These are phyloP conservation scores for Mimumesa dahlbomi DNA, from an alignment of 2,888 invertebrate genomes.

Conservation along the genomic window DNA sequence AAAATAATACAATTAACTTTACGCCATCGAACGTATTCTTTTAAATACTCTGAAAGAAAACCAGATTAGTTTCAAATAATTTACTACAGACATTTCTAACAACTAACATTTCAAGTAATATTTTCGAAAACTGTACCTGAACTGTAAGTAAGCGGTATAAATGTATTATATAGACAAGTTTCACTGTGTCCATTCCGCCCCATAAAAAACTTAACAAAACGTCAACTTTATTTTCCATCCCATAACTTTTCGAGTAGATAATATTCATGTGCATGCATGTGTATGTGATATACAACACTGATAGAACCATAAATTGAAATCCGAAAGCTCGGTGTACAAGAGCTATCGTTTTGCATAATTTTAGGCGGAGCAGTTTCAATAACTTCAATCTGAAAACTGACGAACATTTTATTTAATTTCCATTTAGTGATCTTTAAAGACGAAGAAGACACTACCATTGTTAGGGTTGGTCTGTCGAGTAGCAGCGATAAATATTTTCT, in stretches of 20 bases:
- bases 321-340: slow-evolving; percentile 28
- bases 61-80: too few relatives aligned
- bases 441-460: too few relatives aligned
- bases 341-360: slow-evolving; percentile 19
- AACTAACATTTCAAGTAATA: too few relatives aligned
- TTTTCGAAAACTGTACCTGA: slow-evolving; percentile 29
- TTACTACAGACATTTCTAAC: too few relatives aligned
- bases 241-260: slow-evolving; percentile 6
- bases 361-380: slow-evolving; percentile 12
- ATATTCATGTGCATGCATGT: slow-evolving; percentile 26
- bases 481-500: neutral
- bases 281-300: slow-evolving; percentile 19
- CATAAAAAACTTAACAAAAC: slow-evolving; percentile 8
- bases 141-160: slow-evolving; percentile 17
- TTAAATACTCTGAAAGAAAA: too few relatives aligned
- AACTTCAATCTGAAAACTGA: slow-evolving; percentile 39
- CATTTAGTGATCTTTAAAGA: too few relatives aligned
- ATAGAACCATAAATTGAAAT: slow-evolving; percentile 25
- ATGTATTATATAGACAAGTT: slow-evolving; percentile 28
- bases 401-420: neutral
- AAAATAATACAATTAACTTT: too few relatives aligned
- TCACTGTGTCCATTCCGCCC: slow-evolving; percentile 18
- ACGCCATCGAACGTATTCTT: too few relatives aligned
- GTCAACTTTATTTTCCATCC: slow-evolving; percentile 1
- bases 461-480: too few relatives aligned